Percentiles rank a stretch among this genome's conserved stretches.
Evolutionary conservation across 2,888 invertebrate species (phyloP).

Genomic region (Conchocele bisecta): DNA sequence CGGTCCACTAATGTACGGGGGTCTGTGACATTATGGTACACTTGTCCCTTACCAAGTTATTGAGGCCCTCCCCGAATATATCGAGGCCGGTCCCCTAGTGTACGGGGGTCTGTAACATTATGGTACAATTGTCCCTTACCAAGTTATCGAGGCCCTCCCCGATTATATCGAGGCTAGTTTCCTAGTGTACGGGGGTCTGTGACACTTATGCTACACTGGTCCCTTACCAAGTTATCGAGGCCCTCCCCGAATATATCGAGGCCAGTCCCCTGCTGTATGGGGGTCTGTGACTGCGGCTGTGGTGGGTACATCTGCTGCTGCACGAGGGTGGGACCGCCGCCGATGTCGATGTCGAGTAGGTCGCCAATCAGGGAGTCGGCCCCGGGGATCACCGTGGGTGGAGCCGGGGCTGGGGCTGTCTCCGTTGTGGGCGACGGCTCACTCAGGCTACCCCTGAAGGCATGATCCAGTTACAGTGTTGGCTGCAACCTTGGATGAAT

Average conservation of each 20-base stretch:
- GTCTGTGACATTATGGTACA: no score
- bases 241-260: slow-evolving; percentile 93
- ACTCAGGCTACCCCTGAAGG: slow-evolving; percentile 57
- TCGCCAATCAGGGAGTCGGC: slow-evolving; percentile 98
- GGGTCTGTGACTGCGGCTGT: slow-evolving; percentile 69
- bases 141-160: slow-evolving; percentile 53
- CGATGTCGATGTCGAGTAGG: slow-evolving; percentile 96
- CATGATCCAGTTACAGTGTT: no score
- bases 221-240: slow-evolving; percentile 90
- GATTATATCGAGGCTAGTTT: slow-evolving; percentile 23
- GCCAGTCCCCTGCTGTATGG: slow-evolving; percentile 84
- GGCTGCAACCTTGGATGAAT: no score
- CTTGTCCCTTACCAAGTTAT: slow-evolving; percentile 38
- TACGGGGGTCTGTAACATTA: neutral
- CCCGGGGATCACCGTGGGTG: slow-evolving; percentile 86
- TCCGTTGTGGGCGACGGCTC: slow-evolving; percentile 48
- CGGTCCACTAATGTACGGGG: neutral
- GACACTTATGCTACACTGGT: no score
- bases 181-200: neutral
- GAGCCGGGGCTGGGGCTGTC: slow-evolving; percentile 75
- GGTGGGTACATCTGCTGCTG: slow-evolving; percentile 79
- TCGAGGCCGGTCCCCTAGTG: neutral
- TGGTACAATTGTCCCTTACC: slow-evolving; percentile 17
- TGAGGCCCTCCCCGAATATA: slow-evolving; percentile 48
- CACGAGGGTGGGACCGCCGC: slow-evolving; percentile 85